Evolutionary conservation across 1,140 invertebrate species (phyloP).

Genomic region (Pseudomyrmex pallidus): DNA sequence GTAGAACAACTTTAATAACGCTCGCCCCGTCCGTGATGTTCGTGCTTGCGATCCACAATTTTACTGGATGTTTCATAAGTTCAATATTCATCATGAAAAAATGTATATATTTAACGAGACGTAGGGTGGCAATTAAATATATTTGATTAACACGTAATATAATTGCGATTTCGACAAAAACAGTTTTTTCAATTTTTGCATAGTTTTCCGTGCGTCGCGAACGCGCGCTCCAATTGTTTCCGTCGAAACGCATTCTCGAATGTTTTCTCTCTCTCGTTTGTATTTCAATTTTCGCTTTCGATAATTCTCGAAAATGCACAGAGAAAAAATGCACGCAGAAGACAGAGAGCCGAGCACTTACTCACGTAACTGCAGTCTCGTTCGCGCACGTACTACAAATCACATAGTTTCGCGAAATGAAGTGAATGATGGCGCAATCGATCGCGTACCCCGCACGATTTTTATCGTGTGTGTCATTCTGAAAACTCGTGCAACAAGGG

Average conservation of each 20-base stretch:
- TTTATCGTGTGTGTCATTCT: neutral
- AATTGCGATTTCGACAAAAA: neutral
- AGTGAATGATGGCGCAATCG: neutral
- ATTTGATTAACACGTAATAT: neutral
- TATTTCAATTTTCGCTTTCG: neutral
- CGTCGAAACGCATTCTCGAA: neutral
- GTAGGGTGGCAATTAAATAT: neutral
- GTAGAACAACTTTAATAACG: no score
- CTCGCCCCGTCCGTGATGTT: neutral
- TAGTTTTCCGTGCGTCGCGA: neutral
- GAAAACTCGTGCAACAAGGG: neutral
- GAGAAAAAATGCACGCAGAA: neutral
- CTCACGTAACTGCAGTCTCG: slow-evolving; percentile 8
- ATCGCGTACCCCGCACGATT: neutral
- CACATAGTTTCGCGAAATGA: slow-evolving; percentile 21
- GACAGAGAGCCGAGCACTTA: neutral
- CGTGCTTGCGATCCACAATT: neutral
- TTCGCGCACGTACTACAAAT: slow-evolving; percentile 1
- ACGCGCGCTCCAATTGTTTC: neutral
- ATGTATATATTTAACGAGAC: neutral
- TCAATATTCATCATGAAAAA: no score
- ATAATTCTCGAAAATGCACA: slow-evolving; percentile 10
- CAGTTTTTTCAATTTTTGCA: neutral
- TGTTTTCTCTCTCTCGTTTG: neutral
- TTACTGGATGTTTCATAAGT: no score